Base-by-base conservation (phyloP, 2,113 vertebrate species). In the Amblyornis subalaris region DNA sequence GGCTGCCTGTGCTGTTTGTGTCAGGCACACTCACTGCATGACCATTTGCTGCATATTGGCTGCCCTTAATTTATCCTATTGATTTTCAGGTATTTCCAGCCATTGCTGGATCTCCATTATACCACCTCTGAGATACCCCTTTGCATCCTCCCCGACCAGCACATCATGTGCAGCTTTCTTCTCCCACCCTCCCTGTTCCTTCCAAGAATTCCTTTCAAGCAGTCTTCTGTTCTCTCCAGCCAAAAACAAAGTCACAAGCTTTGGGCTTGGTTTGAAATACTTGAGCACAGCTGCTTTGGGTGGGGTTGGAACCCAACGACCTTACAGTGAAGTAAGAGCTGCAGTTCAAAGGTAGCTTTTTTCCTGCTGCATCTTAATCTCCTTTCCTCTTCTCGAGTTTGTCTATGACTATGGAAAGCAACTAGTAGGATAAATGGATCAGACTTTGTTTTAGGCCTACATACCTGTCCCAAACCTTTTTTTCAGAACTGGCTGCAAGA, bases 171-270 rank as follows among this genome's bases (percentile, higher is more conserved):
- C 50, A 76, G 24, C 10, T 57, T 86, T 76, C n/a, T 85, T 89
- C n/a, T 91, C 73, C 26, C 65, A 88, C 47, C 60, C 93, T 94
- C 75, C 22, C 62, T 64, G 21, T 73, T 95, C 47, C 62, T 85
- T 85, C 85, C 88, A 90, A 89, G 47, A 70, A 93, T 94, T 88
- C 38, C 10, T 75, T 95, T 92, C 91, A 89, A 80, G 64, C 47
- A 83, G 36, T 44, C 20, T 79, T 71, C 79, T 91, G 74, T 75
- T 85, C 60, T 89, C 53, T 88, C 31, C 81, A 93, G 95, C 87
- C 93, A 96, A 89, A 90, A 88, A 36, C 33, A 72, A 92, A 87
- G 66, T 93, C 95, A 93, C 89, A 88, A 95, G 87, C 69, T 89
- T 89, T 88, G 92, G 91, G 57, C 62, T 94, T 91, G 79, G 73